phyloP scores from a whole-genome alignment of 2,888 invertebrate species.

The Lepidocyrtoides sp. region DNA sequence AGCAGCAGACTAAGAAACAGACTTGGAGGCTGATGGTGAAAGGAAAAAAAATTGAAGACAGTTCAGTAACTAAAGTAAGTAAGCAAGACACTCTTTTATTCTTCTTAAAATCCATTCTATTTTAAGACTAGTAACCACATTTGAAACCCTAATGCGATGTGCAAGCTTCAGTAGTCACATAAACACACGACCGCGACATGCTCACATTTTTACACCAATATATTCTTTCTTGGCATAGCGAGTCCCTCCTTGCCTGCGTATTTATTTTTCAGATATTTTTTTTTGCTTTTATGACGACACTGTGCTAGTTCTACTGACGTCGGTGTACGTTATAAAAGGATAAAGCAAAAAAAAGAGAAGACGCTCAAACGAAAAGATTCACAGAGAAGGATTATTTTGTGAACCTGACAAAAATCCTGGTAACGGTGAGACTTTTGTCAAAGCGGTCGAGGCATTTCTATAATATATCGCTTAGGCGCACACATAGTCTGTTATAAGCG shows the following conservation, averaged over 20 bases:
- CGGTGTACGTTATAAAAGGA: not conserved
- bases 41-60: constrained; percentile 29
- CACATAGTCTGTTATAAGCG: not conserved
- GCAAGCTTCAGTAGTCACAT: constrained; percentile 4
- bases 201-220: constrained; percentile 27
- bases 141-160: constrained; percentile 57
- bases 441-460: not conserved
- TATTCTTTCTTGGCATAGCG: not conserved
- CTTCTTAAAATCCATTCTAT: constrained; percentile 55
- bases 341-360: not conserved
- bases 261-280: constrained; percentile 20
- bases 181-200: not conserved
- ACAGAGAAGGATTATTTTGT: constrained; percentile 65
- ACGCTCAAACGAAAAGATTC: constrained; percentile 44
- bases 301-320: not conserved
- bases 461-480: not conserved
- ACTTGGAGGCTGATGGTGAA: constrained; percentile 13
- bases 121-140: constrained; percentile 56
- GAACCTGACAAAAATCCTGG: constrained; percentile 62
- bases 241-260: not conserved
- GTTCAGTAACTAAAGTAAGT: not conserved
- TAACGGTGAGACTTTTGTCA: constrained; percentile 44
- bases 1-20: not conserved
- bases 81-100: not conserved
- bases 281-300: constrained; percentile 5